A percentile compares a stretch with the other conserved stretches of the same genome.
phyloP scores from a whole-genome alignment of 2,888 invertebrate species.

The Frankliniella intonsa region DNA sequence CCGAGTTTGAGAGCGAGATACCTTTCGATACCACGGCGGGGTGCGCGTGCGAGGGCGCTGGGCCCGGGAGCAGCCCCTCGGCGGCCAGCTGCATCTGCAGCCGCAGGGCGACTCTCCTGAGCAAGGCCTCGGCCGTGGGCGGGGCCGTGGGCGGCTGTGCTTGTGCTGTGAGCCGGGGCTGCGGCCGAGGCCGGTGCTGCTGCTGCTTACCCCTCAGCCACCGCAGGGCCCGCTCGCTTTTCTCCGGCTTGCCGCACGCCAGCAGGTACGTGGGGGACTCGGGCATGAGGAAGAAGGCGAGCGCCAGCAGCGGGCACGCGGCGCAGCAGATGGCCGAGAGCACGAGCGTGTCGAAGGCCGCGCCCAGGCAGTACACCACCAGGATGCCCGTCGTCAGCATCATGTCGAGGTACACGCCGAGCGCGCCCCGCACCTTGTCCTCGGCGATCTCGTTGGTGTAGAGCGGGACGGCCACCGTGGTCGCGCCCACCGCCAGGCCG shows the following conservation, averaged over 20 bases:
- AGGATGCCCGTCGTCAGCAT: conserved; percentile 50
- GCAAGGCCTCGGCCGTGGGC: conserved; percentile 29
- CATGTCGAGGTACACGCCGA: conserved; percentile 51
- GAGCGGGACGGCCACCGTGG: conserved; percentile 47
- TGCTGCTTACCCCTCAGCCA: conserved; percentile 44
- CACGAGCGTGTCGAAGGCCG: conserved; percentile 44
- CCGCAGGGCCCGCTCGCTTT: conserved; percentile 45
- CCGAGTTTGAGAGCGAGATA: neutral
- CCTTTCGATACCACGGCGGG: conserved; percentile 7
- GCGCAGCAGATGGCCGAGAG: conserved; percentile 45
- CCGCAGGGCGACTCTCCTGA: neutral
- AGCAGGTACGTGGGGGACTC: conserved; percentile 47
- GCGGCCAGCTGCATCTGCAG: neutral
- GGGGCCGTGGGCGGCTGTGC: conserved; percentile 35
- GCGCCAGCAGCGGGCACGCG: conserved; percentile 43
- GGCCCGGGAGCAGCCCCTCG: neutral
- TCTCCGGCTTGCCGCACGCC: conserved; percentile 38
- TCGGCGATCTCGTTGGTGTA: conserved; percentile 48
- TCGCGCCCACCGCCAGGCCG: conserved; percentile 47
- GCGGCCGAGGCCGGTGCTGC: conserved; percentile 36
- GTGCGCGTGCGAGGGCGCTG: neutral
- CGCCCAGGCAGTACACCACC: conserved; percentile 46
- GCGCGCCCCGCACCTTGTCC: conserved; percentile 47
- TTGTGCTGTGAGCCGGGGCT: conserved; percentile 34
- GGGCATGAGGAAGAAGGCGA: conserved; percentile 46